These are phyloP conservation scores for Nymphalis polychloros DNA, from an alignment of 2,888 invertebrate species.

Conservation along the genomic window DNA sequence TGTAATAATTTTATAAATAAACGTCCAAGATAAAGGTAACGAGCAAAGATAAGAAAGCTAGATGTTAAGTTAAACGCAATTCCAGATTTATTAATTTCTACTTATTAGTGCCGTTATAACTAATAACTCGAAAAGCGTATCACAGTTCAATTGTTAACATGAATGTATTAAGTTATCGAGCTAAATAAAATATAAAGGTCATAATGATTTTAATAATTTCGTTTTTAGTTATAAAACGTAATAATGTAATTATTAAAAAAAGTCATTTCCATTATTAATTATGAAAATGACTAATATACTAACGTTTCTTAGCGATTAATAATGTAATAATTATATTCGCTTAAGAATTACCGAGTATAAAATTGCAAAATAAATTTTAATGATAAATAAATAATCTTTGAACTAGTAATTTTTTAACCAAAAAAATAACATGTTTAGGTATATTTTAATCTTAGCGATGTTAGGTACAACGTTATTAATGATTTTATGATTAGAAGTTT, in stretches of 20 bases:
- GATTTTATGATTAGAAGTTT: neutral
- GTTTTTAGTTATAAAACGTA: too few species aligned
- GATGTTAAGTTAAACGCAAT: conserved; percentile 4
- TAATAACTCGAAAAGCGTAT: conserved; percentile 37
- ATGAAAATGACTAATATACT: too few species aligned
- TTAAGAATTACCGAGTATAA: neutral
- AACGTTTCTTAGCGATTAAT: neutral
- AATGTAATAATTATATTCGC: neutral
- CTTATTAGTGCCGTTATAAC: conserved; percentile 15
- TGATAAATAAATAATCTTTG: too few species aligned
- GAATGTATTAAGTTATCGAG: conserved; percentile 23
- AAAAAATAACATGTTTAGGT: neutral
- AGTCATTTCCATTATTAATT: too few species aligned
- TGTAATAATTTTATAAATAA: neutral
- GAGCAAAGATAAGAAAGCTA: too few species aligned
- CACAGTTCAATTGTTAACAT: conserved; percentile 41
- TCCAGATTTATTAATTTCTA: conserved; percentile 12
- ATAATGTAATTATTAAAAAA: too few species aligned
- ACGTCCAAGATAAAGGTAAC: neutral
- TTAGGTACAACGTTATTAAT: neutral
- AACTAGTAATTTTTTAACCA: neutral
- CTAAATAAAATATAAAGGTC: conserved; percentile 4
- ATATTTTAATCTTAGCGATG: neutral
- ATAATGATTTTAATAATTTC: too few species aligned
- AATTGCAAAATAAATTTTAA: too few species aligned